Evolutionary conservation across 2,797 vertebrate species (phyloP).

Genomic region (Menidia menidia): DNA sequence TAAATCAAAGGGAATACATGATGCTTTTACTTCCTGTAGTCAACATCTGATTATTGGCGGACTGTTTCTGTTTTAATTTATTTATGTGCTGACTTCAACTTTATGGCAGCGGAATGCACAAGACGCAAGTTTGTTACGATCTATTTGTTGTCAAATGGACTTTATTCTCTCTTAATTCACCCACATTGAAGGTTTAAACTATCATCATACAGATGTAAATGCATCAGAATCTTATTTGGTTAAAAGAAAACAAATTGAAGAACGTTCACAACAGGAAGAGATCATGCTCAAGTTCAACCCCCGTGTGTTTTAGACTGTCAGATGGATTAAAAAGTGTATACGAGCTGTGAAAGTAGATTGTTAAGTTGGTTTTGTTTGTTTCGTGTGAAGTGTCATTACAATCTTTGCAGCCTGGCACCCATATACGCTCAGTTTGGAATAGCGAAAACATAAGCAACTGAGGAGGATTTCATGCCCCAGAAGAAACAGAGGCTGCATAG

Average conservation of each 20-base stretch:
- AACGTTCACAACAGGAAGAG: neutral
- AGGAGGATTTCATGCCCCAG: slow-evolving; percentile 4
- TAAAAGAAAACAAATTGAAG: neutral
- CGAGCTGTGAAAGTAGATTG: neutral
- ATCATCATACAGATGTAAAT: slow-evolving; percentile 64
- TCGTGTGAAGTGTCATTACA: neutral
- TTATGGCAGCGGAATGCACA: neutral
- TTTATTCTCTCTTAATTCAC: slow-evolving; percentile 65
- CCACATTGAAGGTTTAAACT: slow-evolving; percentile 67
- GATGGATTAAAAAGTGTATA: neutral
- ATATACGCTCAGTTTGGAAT: too few relatives aligned
- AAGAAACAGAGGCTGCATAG: neutral
- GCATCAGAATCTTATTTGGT: slow-evolving; percentile 15
- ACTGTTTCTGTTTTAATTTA: neutral
- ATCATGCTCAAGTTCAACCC: neutral
- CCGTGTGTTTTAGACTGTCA: neutral
- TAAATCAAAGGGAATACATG: neutral
- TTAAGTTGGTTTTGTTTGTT: neutral
- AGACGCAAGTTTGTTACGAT: slow-evolving; percentile 49
- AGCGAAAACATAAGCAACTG: neutral
- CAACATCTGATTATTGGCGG: neutral
- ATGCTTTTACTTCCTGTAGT: neutral
- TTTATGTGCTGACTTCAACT: slow-evolving; percentile 2
- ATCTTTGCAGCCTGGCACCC: neutral
- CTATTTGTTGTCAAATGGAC: slow-evolving; percentile 72